Evolutionary conservation across 2,888 invertebrate genomes (phyloP).

Genomic region (Coenonympha glycerion): DNA sequence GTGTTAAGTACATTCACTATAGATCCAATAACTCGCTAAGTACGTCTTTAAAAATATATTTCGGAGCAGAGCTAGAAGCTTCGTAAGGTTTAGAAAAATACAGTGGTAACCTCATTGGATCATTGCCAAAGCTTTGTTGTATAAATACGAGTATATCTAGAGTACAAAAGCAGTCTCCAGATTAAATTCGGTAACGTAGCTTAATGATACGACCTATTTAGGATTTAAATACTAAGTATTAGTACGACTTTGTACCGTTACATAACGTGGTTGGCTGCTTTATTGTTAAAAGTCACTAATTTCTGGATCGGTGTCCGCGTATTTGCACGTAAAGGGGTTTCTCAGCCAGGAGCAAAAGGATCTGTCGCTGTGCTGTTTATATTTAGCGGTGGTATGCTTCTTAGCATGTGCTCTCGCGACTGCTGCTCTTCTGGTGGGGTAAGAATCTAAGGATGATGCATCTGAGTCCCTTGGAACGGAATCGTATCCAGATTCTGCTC

Average conservation of each 20-base stretch:
- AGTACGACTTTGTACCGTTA: conserved; percentile 31
- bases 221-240: conserved; percentile 38
- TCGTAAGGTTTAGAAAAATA: conserved; percentile 68
- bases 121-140: conserved; percentile 62
- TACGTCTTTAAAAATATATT: conserved; percentile 37
- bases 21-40: conserved; percentile 30
- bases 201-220: conserved; percentile 62
- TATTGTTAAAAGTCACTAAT: conserved; percentile 77
- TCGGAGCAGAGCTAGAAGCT: conserved; percentile 52
- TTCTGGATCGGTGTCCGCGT: conserved; percentile 82
- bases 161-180: conserved; percentile 78
- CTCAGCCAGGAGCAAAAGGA: conserved; percentile 85
- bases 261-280: conserved; percentile 23
- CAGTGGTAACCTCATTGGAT: conserved; percentile 63
- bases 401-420: conserved; percentile 69
- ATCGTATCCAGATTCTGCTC: conserved; percentile 93
- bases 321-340: conserved; percentile 85
- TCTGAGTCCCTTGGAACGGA: conserved; percentile 92
- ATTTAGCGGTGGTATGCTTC: conserved; percentile 77
- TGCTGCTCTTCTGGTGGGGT: conserved; percentile 68
- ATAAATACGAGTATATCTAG: conserved; percentile 64
- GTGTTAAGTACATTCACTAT: conserved; percentile 35
- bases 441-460: conserved; percentile 89
- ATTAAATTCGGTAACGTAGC: conserved; percentile 77
- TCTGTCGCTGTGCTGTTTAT: conserved; percentile 82